A percentile compares a stretch with the other conserved stretches of the same genome.
phyloP scores from a whole-genome alignment of 1,140 invertebrate genomes.

The Drosophila tropicalis region DNA sequence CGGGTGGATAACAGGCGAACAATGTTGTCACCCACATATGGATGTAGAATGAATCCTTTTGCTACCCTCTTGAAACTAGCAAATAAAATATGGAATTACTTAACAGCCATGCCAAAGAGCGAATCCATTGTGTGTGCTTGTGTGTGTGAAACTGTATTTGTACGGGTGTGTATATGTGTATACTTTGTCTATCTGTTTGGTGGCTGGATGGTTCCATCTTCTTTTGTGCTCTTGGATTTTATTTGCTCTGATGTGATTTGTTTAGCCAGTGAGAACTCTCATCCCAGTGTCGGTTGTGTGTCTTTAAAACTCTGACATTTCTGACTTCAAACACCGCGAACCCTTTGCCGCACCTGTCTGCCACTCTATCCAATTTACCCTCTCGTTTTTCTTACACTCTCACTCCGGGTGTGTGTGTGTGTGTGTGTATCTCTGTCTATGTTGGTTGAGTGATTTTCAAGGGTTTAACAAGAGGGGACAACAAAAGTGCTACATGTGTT shows the following conservation, averaged over 20 bases:
- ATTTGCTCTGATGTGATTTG: slow-evolving; percentile 79
- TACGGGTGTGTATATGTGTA: background rate
- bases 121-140: slow-evolving; percentile 31
- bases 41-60: slow-evolving; percentile 27
- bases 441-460: slow-evolving; percentile 18
- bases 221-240: slow-evolving; percentile 70
- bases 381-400: background rate
- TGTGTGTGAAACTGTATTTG: slow-evolving; percentile 26
- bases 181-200: slow-evolving; percentile 63
- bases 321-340: background rate
- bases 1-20: background rate
- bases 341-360: background rate
- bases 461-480: slow-evolving; percentile 9
- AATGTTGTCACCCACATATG: background rate
- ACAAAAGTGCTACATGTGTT: slow-evolving; percentile 71
- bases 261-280: slow-evolving; percentile 48
- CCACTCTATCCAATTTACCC: background rate
- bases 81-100: slow-evolving; percentile 82
- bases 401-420: no score
- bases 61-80: slow-evolving; percentile 40
- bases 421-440: background rate
- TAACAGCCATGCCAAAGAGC: slow-evolving; percentile 55
- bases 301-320: slow-evolving; percentile 66
- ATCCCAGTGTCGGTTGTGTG: slow-evolving; percentile 50
- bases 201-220: slow-evolving; percentile 39